These are phyloP conservation scores for Zosterops lateralis DNA, from an alignment of 2,113 vertebrate genomes.

Conservation along the genomic window DNA sequence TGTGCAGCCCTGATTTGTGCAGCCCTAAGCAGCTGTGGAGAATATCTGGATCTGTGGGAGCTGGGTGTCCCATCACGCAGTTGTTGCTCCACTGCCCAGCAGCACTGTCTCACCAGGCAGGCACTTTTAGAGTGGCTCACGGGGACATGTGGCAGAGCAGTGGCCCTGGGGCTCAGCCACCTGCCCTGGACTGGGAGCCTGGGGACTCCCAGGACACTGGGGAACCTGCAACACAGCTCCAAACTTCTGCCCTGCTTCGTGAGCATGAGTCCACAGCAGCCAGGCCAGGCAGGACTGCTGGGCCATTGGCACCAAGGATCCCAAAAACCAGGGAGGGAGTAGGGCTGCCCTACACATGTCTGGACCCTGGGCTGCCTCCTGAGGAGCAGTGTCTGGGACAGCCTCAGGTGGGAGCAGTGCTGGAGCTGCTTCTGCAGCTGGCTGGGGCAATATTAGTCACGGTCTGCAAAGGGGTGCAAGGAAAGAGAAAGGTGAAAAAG, in stretches of 20 bases:
- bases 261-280: rapidly evolving
- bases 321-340: not conserved
- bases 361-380: not conserved
- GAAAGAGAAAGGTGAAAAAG: not conserved
- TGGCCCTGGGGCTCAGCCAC: not conserved
- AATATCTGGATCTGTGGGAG: not conserved
- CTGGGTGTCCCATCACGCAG: rapidly evolving
- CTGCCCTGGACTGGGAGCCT: not conserved
- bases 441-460: too few relatives aligned
- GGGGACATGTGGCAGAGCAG: not conserved
- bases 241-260: not conserved
- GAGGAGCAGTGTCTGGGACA: not conserved
- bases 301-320: not conserved
- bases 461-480: not conserved
- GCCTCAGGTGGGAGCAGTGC: not conserved
- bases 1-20: not conserved
- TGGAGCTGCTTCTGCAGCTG: rapidly evolving
- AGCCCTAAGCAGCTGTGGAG: not conserved
- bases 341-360: not conserved
- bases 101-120: not conserved
- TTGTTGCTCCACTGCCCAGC: not conserved
- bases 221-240: not conserved
- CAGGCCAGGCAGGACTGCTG: not conserved
- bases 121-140: rapidly evolving
- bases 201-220: not conserved